These are phyloP conservation scores for Lasioglossum malachurum DNA, from an alignment of 2,888 invertebrate species.

Conservation along the genomic window DNA sequence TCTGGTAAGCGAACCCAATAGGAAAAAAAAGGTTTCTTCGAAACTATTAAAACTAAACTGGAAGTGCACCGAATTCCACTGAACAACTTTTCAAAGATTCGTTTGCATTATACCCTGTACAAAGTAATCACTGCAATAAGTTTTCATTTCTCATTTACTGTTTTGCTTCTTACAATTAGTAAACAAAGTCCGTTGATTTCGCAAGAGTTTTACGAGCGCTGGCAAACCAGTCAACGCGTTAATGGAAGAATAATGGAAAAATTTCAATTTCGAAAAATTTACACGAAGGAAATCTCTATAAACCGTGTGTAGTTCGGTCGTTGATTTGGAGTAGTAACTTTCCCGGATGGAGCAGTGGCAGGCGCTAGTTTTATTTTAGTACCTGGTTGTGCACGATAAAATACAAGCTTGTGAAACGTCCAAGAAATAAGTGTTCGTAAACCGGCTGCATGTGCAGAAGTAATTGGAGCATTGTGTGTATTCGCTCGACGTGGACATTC, in stretches of 20 bases:
- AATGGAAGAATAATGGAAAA: not conserved
- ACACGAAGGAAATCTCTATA: not conserved
- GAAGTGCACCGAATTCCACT: too few relatives aligned
- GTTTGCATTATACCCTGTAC: not conserved
- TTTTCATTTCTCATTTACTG: not conserved
- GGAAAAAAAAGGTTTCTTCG: accelerated
- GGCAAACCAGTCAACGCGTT: not conserved
- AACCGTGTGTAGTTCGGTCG: not conserved
- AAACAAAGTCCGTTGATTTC: not conserved
- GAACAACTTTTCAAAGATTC: not conserved
- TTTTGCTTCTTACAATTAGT: not conserved
- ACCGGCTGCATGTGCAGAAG: not conserved
- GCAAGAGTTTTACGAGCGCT: not conserved
- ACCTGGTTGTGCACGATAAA: not conserved
- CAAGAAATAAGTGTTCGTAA: not conserved
- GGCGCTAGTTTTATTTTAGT: not conserved
- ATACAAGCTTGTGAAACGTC: not conserved
- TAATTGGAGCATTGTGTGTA: not conserved
- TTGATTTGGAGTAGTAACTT: not conserved
- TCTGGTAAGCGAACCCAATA: not conserved
- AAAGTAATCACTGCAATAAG: not conserved
- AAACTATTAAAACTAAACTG: not conserved
- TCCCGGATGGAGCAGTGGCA: not conserved
- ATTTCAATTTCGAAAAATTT: not conserved
- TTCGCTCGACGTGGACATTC: not conserved